phyloP scores from a whole-genome alignment of 2,888 invertebrate species.

The Oscheius onirici region DNA sequence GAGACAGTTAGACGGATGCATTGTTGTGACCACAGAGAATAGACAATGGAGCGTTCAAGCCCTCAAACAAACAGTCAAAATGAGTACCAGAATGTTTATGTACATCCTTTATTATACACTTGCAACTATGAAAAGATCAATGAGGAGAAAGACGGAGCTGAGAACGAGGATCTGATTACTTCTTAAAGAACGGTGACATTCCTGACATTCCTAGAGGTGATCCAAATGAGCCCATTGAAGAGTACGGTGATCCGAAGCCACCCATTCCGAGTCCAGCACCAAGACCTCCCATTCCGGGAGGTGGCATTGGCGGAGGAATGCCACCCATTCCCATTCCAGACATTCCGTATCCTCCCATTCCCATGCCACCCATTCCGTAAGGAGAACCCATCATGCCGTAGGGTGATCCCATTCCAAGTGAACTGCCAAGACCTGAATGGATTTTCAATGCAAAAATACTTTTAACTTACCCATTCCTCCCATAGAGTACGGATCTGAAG shows the following conservation, averaged over 20 bases:
- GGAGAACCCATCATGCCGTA: constrained; percentile 27
- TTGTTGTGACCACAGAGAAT: no score
- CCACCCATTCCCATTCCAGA: constrained; percentile 8
- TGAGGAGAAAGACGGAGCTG: constrained; percentile 11
- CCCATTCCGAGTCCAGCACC: constrained; percentile 19
- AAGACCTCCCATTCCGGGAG: constrained; percentile 21
- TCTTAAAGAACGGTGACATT: constrained; percentile 6
- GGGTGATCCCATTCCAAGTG: constrained; percentile 8
- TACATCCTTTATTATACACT: constrained; percentile 11
- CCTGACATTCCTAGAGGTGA: constrained; percentile 8
- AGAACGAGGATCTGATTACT: not conserved
- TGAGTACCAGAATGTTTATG: no score
- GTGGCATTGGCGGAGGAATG: constrained; percentile 23
- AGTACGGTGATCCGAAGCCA: constrained; percentile 18
- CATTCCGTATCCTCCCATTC: constrained; percentile 29
- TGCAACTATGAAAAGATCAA: constrained; percentile 1
- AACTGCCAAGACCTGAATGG: not conserved
- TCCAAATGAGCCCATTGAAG: constrained; percentile 6
- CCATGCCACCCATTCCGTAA: constrained; percentile 17
- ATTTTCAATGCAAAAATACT: not conserved
- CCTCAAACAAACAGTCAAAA: no score
- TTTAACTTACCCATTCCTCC: constrained; percentile 18
- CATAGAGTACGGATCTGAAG: constrained; percentile 23
- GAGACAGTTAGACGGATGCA: no score
- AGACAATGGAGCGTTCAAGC: no score